phyloP scores from a whole-genome alignment of 2,113 vertebrate species.

The Nerophis lumbriciformis region DNA sequence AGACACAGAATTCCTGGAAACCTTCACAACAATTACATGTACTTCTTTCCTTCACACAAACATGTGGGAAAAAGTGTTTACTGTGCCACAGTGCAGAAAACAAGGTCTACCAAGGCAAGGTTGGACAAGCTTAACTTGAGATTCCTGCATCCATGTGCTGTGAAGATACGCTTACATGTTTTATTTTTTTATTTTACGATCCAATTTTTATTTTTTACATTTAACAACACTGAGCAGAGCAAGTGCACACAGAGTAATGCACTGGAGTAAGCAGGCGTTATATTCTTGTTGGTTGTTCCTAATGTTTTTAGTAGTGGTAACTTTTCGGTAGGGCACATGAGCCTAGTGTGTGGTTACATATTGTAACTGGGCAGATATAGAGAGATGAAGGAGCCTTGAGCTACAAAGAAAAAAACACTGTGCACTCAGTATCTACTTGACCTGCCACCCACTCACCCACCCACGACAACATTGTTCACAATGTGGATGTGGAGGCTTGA shows the following conservation, averaged over 20 bases:
- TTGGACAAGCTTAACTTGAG: not conserved
- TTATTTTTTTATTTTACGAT: too few relatives aligned
- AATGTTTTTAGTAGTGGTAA: not conserved
- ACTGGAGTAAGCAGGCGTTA: too few relatives aligned
- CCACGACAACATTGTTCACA: constrained; percentile 51
- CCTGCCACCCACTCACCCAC: constrained; percentile 49
- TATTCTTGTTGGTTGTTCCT: not conserved
- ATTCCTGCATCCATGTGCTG: too few relatives aligned
- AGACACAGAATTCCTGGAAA: not conserved
- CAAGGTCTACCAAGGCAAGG: not conserved
- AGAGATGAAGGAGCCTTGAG: constrained; percentile 39
- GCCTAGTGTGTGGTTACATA: constrained; percentile 16
- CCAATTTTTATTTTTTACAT: too few relatives aligned
- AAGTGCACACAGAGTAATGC: too few relatives aligned
- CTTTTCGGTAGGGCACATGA: not conserved
- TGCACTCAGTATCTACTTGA: constrained; percentile 43
- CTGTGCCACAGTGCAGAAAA: not conserved
- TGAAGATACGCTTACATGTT: too few relatives aligned
- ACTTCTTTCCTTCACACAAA: too few relatives aligned
- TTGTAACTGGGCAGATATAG: constrained; percentile 26
- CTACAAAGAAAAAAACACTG: constrained; percentile 18
- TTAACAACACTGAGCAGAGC: too few relatives aligned
- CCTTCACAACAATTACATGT: not conserved
- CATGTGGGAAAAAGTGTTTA: too few relatives aligned
- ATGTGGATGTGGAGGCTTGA: constrained; percentile 31